These are phyloP conservation scores for Poecile atricapillus DNA, from an alignment of 2,113 vertebrate species.

Conservation along the genomic window DNA sequence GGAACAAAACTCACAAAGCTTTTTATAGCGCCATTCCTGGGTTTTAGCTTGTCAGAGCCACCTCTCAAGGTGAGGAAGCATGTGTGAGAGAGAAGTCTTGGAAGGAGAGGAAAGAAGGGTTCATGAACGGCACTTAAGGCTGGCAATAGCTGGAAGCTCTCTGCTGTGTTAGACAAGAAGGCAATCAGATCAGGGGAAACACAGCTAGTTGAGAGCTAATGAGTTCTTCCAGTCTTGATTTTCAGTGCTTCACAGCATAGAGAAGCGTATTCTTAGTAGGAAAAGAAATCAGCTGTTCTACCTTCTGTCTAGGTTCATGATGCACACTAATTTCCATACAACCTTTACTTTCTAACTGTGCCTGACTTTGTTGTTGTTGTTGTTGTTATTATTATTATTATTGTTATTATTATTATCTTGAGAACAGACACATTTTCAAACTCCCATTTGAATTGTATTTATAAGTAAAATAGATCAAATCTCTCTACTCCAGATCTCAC, in stretches of 20 bases:
- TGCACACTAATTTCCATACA: not conserved
- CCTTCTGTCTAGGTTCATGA: not conserved
- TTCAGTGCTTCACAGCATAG: not conserved
- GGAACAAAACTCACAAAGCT: not conserved
- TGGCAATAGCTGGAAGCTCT: not conserved
- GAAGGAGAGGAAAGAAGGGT: not conserved
- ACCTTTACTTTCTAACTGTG: not conserved
- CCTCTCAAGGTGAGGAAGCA: not conserved
- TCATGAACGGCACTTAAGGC: not conserved
- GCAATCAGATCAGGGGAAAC: not conserved
- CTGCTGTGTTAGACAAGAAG: not conserved
- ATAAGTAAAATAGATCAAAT: not conserved
- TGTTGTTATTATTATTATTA: not conserved
- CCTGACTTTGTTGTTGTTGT: not conserved
- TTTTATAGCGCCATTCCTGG: not conserved
- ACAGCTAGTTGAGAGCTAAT: not conserved
- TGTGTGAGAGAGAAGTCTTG: not conserved
- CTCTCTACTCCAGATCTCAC: accelerated
- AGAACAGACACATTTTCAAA: not conserved
- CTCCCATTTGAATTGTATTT: not conserved
- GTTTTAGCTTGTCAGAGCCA: not conserved
- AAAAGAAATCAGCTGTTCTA: not conserved
- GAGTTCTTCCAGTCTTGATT: not conserved
- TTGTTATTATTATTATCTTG: not conserved
- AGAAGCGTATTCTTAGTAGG: not conserved